Evolutionary conservation across 2,797 vertebrate species (phyloP).

Genomic region (Urophycis tenuis): DNA sequence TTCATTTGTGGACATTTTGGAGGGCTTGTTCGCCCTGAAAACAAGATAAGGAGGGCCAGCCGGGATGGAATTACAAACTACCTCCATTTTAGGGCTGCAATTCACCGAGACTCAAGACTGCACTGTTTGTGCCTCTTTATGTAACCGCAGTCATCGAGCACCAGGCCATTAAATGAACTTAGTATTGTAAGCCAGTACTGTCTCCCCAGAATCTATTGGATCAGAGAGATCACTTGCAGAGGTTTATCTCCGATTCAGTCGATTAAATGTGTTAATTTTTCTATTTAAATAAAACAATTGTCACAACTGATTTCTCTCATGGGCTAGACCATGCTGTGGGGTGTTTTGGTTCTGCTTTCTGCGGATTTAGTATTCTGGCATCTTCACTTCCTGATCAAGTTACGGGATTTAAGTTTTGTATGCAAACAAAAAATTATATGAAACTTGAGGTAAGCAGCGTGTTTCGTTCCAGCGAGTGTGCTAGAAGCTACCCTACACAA

Average conservation of each 20-base stretch:
- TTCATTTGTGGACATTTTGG: conserved; percentile 44
- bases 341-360: conserved; percentile 39
- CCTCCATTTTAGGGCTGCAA: not conserved
- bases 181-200: not conserved
- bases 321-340: conserved; percentile 42
- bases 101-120: not conserved
- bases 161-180: not conserved
- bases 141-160: not conserved
- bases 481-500: not conserved
- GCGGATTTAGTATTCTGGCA: conserved; percentile 36
- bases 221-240: conserved; percentile 32
- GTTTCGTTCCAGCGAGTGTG: not conserved
- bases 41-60: conserved; percentile 11
- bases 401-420: conserved; percentile 40
- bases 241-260: conserved; percentile 39
- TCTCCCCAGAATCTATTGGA: conserved; percentile 17
- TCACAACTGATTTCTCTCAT: conserved; percentile 25
- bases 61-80: not conserved
- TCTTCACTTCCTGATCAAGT: conserved; percentile 44
- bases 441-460: conserved; percentile 21
- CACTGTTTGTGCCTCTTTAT: not conserved
- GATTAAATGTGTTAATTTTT: conserved; percentile 53
- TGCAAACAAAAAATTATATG: conserved; percentile 43
- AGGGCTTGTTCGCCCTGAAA: conserved; percentile 35
- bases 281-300: conserved; percentile 52